phyloP scores from a whole-genome alignment of 2,113 vertebrate genomes.

The Galeopterus variegatus region DNA sequence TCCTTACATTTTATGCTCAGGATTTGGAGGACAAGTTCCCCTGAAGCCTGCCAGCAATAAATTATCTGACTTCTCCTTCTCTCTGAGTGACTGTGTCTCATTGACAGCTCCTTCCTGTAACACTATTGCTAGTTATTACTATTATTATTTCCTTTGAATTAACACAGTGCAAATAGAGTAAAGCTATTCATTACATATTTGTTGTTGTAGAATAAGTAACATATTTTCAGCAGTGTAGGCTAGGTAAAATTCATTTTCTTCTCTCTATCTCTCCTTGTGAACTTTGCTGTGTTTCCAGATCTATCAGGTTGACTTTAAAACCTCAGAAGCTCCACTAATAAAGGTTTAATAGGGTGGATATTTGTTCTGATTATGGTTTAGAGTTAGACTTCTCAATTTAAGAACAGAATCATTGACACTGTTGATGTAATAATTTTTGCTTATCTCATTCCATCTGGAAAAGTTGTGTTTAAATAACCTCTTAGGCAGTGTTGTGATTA shows the following conservation, averaged over 20 bases:
- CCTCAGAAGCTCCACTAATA: neutral
- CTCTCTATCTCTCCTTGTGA: neutral
- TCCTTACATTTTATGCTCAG: too few species aligned
- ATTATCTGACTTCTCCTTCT: too few species aligned
- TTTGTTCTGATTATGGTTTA: constrained; percentile 54
- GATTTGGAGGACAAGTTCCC: too few species aligned
- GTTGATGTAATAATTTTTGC: constrained; percentile 23
- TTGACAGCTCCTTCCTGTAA: too few species aligned
- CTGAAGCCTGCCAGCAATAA: too few species aligned
- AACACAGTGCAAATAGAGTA: neutral
- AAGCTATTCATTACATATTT: neutral
- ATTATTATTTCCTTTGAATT: neutral
- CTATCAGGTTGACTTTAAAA: neutral
- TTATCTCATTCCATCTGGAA: neutral
- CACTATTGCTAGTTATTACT: neutral
- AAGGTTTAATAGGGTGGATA: neutral
- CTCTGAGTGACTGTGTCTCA: too few species aligned
- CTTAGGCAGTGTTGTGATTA: constrained; percentile 3
- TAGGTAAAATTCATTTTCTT: neutral
- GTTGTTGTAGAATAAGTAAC: neutral
- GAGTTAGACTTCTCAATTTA: neutral
- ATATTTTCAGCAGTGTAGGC: neutral
- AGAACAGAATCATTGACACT: constrained; percentile 21
- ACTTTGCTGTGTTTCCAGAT: neutral
- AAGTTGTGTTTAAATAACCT: constrained; percentile 56